phyloP scores from a whole-genome alignment of 2,888 invertebrate species.

The Hirtodrosophila histrioides region DNA sequence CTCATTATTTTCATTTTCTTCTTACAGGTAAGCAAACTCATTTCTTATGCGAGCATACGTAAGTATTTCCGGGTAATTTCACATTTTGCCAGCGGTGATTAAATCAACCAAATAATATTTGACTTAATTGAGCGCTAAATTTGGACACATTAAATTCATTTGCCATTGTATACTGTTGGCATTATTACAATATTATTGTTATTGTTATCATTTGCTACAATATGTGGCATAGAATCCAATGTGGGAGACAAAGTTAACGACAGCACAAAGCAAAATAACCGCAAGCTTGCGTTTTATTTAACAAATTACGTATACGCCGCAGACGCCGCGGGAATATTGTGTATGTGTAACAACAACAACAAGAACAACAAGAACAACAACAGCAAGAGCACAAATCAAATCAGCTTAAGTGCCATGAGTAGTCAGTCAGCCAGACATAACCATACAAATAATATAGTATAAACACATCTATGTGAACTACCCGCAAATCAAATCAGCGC shows the following conservation, averaged over 20 bases:
- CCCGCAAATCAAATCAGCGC: slow-evolving; percentile 55
- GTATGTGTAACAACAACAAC: slow-evolving; percentile 6
- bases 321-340: slow-evolving; percentile 40
- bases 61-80: slow-evolving; percentile 29
- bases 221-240: slow-evolving; percentile 26
- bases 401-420: slow-evolving; percentile 60
- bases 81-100: slow-evolving; percentile 21
- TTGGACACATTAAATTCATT: slow-evolving; percentile 67
- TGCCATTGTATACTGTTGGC: slow-evolving; percentile 58
- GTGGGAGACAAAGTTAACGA: slow-evolving; percentile 62
- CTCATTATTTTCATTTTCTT: neutral
- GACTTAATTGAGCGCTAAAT: slow-evolving; percentile 69
- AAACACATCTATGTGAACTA: slow-evolving; percentile 10
- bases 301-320: slow-evolving; percentile 67
- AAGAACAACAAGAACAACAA: slow-evolving; percentile 23
- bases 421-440: slow-evolving; percentile 59
- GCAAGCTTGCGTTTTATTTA: slow-evolving; percentile 75
- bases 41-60: slow-evolving; percentile 2
- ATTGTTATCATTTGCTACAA: slow-evolving; percentile 43
- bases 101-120: slow-evolving; percentile 45
- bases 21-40: slow-evolving; percentile 43
- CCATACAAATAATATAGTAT: slow-evolving; percentile 38
- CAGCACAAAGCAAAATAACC: slow-evolving; percentile 62
- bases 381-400: slow-evolving; percentile 54
- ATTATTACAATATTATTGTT: slow-evolving; percentile 48